Evolutionary conservation across 2,113 vertebrate species (phyloP).

Genomic region (Dasyornis broadbenti): DNA sequence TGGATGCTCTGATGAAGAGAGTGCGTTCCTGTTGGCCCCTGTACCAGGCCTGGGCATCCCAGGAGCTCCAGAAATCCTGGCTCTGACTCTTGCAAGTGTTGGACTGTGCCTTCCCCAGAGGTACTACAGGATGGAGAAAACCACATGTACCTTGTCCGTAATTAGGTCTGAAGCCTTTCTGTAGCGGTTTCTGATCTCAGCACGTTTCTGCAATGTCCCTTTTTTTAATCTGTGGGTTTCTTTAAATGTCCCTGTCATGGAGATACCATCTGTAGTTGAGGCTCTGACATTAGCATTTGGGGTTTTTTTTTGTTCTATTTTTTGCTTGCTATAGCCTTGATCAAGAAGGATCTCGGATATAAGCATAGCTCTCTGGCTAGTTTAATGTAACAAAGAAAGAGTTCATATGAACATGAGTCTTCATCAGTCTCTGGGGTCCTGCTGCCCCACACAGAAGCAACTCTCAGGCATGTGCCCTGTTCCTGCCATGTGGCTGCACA

Average conservation of each 20-base stretch:
- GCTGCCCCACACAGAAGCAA: neutral
- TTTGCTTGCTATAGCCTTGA: neutral
- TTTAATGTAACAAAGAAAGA: neutral
- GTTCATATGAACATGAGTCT: neutral
- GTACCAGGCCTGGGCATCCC: neutral
- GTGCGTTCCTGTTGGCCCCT: neutral
- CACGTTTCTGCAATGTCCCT: rapidly evolving
- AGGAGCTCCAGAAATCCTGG: neutral
- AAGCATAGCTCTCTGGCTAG: neutral
- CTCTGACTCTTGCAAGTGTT: neutral
- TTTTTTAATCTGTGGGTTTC: neutral
- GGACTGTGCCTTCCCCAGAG: neutral
- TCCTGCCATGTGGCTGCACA: neutral
- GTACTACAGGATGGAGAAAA: neutral
- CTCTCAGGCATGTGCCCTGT: neutral
- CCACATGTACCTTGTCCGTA: rapidly evolving
- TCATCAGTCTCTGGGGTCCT: neutral
- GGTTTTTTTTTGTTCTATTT: no score
- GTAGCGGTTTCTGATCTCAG: neutral
- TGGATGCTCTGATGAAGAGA: neutral
- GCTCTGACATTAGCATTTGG: neutral
- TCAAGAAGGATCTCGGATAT: neutral
- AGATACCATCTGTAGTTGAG: neutral
- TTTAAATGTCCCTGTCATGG: neutral
- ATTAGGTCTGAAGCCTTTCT: neutral